A percentile compares a stretch with the other conserved stretches of the same genome.
These are phyloP conservation scores for Pterocles gutturalis DNA, from an alignment of 2,113 vertebrate species.

Conservation along the genomic window DNA sequence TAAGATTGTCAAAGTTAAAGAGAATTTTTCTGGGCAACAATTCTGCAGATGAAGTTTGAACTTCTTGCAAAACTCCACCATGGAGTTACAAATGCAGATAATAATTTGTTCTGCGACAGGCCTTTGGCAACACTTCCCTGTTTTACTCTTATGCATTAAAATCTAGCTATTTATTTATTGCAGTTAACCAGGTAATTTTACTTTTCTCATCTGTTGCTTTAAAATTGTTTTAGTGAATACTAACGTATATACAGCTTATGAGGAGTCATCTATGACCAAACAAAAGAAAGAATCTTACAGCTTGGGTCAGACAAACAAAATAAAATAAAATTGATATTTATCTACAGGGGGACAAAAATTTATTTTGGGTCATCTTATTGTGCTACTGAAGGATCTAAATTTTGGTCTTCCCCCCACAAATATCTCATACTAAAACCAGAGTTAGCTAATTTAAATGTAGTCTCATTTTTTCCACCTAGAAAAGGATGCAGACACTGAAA, in stretches of 20 bases:
- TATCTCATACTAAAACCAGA: not conserved
- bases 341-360: not conserved
- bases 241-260: not conserved
- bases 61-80: not conserved
- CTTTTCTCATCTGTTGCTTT: not conserved
- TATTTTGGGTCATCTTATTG: not conserved
- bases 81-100: not conserved
- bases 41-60: not conserved
- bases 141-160: not conserved
- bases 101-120: not conserved
- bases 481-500: not conserved
- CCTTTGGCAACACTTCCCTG: not conserved
- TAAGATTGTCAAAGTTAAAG: not conserved
- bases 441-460: not conserved
- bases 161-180: not conserved
- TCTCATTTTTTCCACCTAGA: not conserved
- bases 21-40: not conserved
- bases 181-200: not conserved
- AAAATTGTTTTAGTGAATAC: not conserved
- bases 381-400: not conserved
- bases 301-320: not conserved
- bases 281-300: not conserved
- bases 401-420: not conserved
- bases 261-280: not conserved
- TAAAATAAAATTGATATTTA: not conserved